These are phyloP conservation scores for Apoda limacodes DNA, from an alignment of 2,888 invertebrate genomes.

Conservation along the genomic window DNA sequence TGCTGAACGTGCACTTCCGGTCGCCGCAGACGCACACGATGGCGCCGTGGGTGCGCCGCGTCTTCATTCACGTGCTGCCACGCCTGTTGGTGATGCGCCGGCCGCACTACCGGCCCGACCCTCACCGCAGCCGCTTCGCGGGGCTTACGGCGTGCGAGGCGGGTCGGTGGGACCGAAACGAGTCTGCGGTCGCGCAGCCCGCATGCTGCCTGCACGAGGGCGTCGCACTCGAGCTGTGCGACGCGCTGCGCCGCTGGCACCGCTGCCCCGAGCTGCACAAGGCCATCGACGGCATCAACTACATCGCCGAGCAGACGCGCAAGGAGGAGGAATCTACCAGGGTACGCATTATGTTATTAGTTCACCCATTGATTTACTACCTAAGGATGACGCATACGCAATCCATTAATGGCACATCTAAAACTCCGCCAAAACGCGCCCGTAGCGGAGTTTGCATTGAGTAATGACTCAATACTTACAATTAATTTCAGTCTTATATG, in stretches of 20 bases:
- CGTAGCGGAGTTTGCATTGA: no score
- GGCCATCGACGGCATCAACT: slow-evolving; percentile 92
- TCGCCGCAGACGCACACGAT: slow-evolving; percentile 98
- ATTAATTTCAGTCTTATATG: no score
- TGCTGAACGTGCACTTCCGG: slow-evolving; percentile 97
- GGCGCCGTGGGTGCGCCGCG: slow-evolving; percentile 95
- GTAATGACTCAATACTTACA: no score
- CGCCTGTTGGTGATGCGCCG: slow-evolving; percentile 93
- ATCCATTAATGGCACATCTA: not conserved
- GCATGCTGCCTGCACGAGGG: slow-evolving; percentile 67
- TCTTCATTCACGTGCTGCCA: slow-evolving; percentile 97
- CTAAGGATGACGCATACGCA: not conserved
- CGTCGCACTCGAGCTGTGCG: slow-evolving; percentile 71
- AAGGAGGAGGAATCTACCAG: slow-evolving; percentile 92
- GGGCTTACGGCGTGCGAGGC: slow-evolving; percentile 30
- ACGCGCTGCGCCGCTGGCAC: slow-evolving; percentile 82
- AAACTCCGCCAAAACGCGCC: no score
- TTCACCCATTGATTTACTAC: no score
- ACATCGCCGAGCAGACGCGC: slow-evolving; percentile 92
- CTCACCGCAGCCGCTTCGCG: slow-evolving; percentile 67
- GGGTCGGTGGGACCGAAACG: slow-evolving; percentile 10
- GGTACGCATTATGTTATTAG: slow-evolving; percentile 60
- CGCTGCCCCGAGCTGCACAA: slow-evolving; percentile 92
- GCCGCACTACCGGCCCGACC: slow-evolving; percentile 75
- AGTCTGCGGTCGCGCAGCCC: slow-evolving; percentile 55